Percentiles rank a stretch among this genome's conserved stretches.
These are phyloP conservation scores for Hassar affinis DNA, from an alignment of 2,113 vertebrate genomes.

Conservation along the genomic window DNA sequence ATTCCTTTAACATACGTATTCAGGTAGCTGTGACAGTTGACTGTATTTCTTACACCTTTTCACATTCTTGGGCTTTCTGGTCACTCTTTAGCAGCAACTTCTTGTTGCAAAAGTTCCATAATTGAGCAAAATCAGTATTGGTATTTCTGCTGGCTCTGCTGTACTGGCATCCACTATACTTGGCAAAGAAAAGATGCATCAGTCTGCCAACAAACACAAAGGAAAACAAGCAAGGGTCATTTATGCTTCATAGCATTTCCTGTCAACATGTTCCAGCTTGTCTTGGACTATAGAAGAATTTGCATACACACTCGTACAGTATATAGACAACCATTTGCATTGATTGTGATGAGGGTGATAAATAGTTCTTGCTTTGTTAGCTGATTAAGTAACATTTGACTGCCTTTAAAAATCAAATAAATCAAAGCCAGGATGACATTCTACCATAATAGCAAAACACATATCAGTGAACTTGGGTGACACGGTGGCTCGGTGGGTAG, in stretches of 20 bases:
- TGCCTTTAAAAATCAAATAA: not conserved
- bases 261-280: not conserved
- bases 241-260: not conserved
- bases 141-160: not conserved
- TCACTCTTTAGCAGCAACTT: not conserved
- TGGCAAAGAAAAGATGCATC: not conserved
- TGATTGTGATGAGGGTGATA: not conserved
- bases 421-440: not conserved
- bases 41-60: not conserved
- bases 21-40: not conserved
- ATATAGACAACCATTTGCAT: not conserved
- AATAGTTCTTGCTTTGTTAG: slow-evolving; percentile 1
- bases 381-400: not conserved
- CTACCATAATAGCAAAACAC: not conserved
- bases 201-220: slow-evolving; percentile 1
- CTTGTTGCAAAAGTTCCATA: not conserved
- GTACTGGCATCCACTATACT: not conserved
- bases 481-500: too few species aligned
- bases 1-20: not conserved
- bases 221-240: not conserved
- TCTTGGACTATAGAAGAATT: not conserved
- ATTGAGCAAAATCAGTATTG: not conserved
- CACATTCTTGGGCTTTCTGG: not conserved
- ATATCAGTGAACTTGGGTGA: not conserved
- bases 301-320: not conserved